These are phyloP conservation scores for Lomographa bimaculata DNA, from an alignment of 2,888 invertebrate species.

Conservation along the genomic window DNA sequence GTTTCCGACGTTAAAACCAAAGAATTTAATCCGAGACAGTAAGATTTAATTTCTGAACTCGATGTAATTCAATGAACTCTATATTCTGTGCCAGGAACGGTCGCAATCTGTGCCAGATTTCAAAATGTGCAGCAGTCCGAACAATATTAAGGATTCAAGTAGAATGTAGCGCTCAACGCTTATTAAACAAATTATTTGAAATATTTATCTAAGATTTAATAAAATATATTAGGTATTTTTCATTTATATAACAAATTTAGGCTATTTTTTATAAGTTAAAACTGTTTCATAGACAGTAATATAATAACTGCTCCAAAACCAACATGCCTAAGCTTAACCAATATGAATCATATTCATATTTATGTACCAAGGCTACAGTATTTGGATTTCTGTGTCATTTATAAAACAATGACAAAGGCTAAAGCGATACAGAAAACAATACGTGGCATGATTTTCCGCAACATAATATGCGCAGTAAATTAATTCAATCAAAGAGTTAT, in stretches of 20 bases:
- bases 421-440: constrained; percentile 33
- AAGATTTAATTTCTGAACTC: constrained; percentile 11
- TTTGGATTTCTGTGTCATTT: constrained; percentile 37
- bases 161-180: too few relatives aligned
- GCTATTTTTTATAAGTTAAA: too few relatives aligned
- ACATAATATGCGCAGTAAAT: constrained; percentile 24
- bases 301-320: constrained; percentile 2
- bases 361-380: constrained; percentile 33
- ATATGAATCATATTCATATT: constrained; percentile 33
- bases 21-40: constrained; percentile 1
- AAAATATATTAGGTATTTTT: too few relatives aligned
- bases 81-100: constrained; percentile 10
- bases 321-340: constrained; percentile 12
- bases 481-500: constrained; percentile 20
- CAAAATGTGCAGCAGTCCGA: constrained; percentile 6
- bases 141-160: background rate
- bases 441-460: constrained; percentile 42
- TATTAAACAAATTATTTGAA: too few relatives aligned
- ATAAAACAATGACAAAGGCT: constrained; percentile 26
- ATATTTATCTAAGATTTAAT: too few relatives aligned
- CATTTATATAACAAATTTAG: too few relatives aligned
- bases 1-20: constrained; percentile 38
- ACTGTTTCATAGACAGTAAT: background rate
- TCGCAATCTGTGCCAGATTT: constrained; percentile 11
- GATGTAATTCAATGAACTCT: constrained; percentile 13